Base-by-base conservation (phyloP, 2,113 vertebrate species). In the Gila orcuttii region DNA sequence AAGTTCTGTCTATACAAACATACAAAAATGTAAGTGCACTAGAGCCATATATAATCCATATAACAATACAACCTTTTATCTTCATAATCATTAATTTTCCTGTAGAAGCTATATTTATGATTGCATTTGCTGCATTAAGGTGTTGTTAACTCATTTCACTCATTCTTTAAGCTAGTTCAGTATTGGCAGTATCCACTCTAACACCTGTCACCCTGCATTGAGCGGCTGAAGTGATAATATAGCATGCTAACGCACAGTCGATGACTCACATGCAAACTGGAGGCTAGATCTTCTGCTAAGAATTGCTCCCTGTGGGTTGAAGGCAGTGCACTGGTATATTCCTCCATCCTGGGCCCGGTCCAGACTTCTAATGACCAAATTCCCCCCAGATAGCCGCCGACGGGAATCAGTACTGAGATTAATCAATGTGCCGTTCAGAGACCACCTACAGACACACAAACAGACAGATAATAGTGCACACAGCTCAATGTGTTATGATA, bases 221-320 rank as follows among this genome's bases (percentile, higher is more conserved):
- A 84, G 69, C 3, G 36, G 77, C 21, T 39, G 36, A 59, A 36
- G 57, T 2, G 55, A 69, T 59, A 82, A 75, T 59, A 77, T 42
- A 73, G 78, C 60, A 80, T 73, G 55, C n/a, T 76, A 83, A 59
- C 13, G 52, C 42, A 74, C 31, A 60, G 25, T 50, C 50, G 23
- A 23, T 74, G 57, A 97, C 97, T 99, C 91, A 99, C 98, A 99
- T 50, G 98, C 98, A 93, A 99, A 99, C 91, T 96, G 96, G 80
- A 99, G 96, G 89, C 92, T 94, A 0, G 97, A 97, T 93, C 96
- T 96, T 92, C 96, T 95, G 95, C 97, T 99, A 89, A 98, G 92
- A 42, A 99, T 93, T 0, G 97, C 98, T 91, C 98, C 98, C 3
- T 96, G 94, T 0, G 96, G 94, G 95, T 98, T 99, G 94, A 96